A percentile compares a stretch with the other conserved stretches of the same genome.
These are phyloP conservation scores for Aulostomus chinensis DNA, from an alignment of 2,797 vertebrate species.

Conservation along the genomic window DNA sequence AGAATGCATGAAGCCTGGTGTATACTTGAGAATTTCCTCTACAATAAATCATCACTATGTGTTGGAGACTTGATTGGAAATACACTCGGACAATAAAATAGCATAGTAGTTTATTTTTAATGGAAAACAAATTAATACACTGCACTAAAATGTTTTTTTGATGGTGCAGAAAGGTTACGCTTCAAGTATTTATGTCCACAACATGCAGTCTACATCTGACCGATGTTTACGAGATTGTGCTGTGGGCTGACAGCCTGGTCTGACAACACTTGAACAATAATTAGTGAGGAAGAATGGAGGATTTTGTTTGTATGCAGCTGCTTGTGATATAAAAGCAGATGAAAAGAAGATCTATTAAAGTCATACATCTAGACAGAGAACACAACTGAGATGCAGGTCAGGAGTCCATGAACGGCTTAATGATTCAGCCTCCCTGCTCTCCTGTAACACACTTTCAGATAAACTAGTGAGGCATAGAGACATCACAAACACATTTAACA, in stretches of 20 bases:
- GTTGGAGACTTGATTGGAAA: background rate
- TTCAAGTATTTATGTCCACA: slow-evolving; percentile 9
- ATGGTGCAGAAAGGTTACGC: background rate
- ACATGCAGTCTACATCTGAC: slow-evolving; percentile 1
- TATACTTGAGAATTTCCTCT: no score
- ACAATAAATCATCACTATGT: no score
- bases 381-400: background rate
- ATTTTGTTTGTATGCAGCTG: background rate
- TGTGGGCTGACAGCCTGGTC: slow-evolving; percentile 8
- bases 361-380: slow-evolving; percentile 1
- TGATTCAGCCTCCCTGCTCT: background rate
- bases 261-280: background rate
- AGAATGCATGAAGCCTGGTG: background rate
- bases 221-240: slow-evolving; percentile 5
- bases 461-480: no score
- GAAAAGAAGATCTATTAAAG: background rate
- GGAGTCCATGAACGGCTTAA: background rate
- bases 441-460: no score
- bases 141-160: background rate
- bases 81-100: background rate
- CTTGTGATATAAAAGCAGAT: slow-evolving; percentile 1
- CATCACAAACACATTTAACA: background rate
- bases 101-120: background rate
- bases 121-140: background rate
- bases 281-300: no score